A percentile compares a stretch with the other conserved stretches of the same genome.
Conservation (phyloP, 37 sponge, comb jelly and placozoan genomes). For the Sycon ciliatum region DNA sequence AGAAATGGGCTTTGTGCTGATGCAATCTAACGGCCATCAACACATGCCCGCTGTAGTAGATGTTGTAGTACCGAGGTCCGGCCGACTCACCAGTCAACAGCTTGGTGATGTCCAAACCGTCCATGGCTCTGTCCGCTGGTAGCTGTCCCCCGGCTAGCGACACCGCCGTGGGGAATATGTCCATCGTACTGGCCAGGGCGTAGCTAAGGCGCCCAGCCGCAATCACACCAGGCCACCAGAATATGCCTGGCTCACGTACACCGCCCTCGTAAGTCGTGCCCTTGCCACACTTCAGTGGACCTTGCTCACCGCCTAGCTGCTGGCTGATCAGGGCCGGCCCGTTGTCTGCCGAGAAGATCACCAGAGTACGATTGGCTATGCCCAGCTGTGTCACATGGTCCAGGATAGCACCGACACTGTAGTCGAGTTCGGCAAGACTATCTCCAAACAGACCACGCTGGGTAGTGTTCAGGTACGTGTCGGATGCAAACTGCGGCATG, state of each 20-base stretch:
- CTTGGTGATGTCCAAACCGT: constrained; percentile 71
- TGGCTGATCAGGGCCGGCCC: constrained; percentile 57
- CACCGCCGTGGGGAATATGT: constrained; percentile 48
- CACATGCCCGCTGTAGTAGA: no score
- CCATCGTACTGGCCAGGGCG: constrained; percentile 59
- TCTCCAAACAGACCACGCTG: constrained; percentile 60
- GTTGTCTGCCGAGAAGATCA: constrained; percentile 73
- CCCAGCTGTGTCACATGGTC: constrained; percentile 34
- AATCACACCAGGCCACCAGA: constrained; percentile 65
- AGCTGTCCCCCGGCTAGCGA: constrained; percentile 32
- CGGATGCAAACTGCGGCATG: constrained; percentile 57
- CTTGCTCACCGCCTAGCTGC: constrained; percentile 56
- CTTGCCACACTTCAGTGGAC: constrained; percentile 67
- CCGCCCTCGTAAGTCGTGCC: constrained; percentile 73
- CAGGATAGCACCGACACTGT: constrained; percentile 50
- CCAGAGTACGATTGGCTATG: constrained; percentile 52
- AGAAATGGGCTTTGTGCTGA: constrained; percentile 71
- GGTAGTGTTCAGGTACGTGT: constrained; percentile 52
- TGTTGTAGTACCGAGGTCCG: no score
- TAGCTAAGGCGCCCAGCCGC: constrained; percentile 28
- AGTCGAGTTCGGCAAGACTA: constrained; percentile 58
- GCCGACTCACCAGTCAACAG: no score
- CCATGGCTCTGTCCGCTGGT: constrained; percentile 36
- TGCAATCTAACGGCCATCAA: constrained; percentile 57
- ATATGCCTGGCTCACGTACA: constrained; percentile 61